A percentile compares a stretch with the other conserved stretches of the same genome.
These are phyloP conservation scores for Ectobius pallidus DNA, from an alignment of 2,888 invertebrate genomes.

Conservation along the genomic window DNA sequence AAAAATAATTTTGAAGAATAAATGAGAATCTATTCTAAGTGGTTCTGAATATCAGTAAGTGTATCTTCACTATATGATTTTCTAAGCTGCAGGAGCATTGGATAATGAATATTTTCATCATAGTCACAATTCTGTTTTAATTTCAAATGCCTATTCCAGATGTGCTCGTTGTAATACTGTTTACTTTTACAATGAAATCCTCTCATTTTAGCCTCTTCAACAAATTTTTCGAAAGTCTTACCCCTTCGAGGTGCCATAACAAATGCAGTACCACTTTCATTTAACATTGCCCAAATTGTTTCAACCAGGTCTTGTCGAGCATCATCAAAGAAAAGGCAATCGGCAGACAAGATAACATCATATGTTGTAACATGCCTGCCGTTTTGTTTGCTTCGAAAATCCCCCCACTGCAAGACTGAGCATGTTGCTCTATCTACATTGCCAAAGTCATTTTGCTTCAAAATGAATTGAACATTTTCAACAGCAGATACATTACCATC, in stretches of 20 bases:
- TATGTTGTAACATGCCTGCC: conserved; percentile 52
- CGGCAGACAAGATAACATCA: conserved; percentile 77
- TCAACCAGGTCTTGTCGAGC: conserved; percentile 69
- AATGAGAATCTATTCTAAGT: no score
- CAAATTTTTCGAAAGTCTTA: conserved; percentile 71
- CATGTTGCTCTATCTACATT: conserved; percentile 51
- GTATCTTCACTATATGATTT: conserved; percentile 50
- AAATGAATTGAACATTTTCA: conserved; percentile 70
- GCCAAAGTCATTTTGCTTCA: conserved; percentile 66
- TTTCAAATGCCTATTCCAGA: conserved; percentile 71
- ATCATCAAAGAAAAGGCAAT: conserved; percentile 81
- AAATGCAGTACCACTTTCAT: conserved; percentile 67
- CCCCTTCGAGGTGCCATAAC: conserved; percentile 80
- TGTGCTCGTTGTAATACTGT: conserved; percentile 66
- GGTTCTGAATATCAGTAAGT: conserved; percentile 11
- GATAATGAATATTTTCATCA: conserved; percentile 74
- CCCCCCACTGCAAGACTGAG: conserved; percentile 62
- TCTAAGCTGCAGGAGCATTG: conserved; percentile 68
- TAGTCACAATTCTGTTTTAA: conserved; percentile 66
- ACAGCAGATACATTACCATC: conserved; percentile 81
- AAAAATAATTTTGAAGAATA: no score
- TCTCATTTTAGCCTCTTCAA: conserved; percentile 63
- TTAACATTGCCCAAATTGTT: conserved; percentile 68
- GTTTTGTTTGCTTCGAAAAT: conserved; percentile 24
- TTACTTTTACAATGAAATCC: conserved; percentile 65